Base-by-base conservation (phyloP, 2,113 vertebrate genomes). In the Lonchura striata region DNA sequence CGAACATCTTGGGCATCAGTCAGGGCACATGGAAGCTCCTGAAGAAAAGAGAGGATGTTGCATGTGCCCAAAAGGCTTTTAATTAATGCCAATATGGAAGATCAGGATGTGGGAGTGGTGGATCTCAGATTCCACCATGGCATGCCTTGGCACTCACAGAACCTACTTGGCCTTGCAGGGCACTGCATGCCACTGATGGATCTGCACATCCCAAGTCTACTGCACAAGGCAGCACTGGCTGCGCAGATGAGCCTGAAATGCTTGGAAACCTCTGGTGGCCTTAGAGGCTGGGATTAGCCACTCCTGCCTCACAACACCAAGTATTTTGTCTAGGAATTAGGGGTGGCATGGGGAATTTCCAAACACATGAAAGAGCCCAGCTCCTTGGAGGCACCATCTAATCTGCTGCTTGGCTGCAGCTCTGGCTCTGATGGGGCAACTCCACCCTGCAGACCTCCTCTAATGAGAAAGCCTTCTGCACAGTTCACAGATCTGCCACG, bases 401-500 rank as follows among this genome's bases (percentile, higher is more conserved):
- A 79, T 71, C 63, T n/a, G 17, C 23, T 1, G 16, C 28, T 57
- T 59, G 81, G 61, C 82, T 83, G 85, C 82, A 74, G 92, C 71
- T 54, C 68, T 15, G 72, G 80, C 0, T 0, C 81, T 70, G 44
- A 37, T 54, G 72, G 82, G 64, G 46, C 28, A 10, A 9, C 80
- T 66, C 79, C 79, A 88, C 88, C 70, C 82, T 44, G 49, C 79
- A 82, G 77, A 77, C 54, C 25, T 88, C 66, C 79, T 28, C 70
- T 94, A 68, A 92, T 39, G 79, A 97, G 90, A 93, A 71, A 95
- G 57, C 86, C 91, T 92, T 91, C 88, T 91, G 78, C 79, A 94
- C 54, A 39, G 81, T 95, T 88, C 37, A 41, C 74, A 83, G 90
- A 79, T 52, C 82, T 5, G 3, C 69, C 87, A 93, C 79, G 33